Percentiles rank a stretch among this genome's conserved stretches.
Conservation (phyloP, 2,888 invertebrate species). For the Melieria picta region DNA sequence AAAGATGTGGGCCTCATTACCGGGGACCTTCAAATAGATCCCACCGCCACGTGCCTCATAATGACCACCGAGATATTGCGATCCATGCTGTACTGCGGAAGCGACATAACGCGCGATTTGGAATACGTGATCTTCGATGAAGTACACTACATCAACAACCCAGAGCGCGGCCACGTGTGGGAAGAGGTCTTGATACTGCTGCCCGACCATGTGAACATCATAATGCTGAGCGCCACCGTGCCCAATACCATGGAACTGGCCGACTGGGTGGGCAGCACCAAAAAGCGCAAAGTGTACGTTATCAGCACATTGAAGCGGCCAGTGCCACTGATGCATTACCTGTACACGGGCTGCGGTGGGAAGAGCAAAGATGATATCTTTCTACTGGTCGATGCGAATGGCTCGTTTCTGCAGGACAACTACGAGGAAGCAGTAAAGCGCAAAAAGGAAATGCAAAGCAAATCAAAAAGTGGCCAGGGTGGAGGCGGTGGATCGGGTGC, state of each 20-base stretch:
- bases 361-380: conserved; percentile 76
- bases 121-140: conserved; percentile 99
- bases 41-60: conserved; percentile 92
- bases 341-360: conserved; percentile 85
- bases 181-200: conserved; percentile 97
- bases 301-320: conserved; percentile 93
- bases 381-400: conserved; percentile 81
- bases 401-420: conserved; percentile 74
- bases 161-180: conserved; percentile 98
- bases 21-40: conserved; percentile 95
- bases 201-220: conserved; percentile 93
- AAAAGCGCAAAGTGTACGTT: conserved; percentile 89
- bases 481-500: conserved; percentile 37
- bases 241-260: conserved; percentile 97
- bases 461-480: conserved; percentile 47
- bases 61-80: conserved; percentile 99
- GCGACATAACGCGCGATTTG: conserved; percentile 92
- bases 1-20: conserved; percentile 93
- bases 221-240: conserved; percentile 97
- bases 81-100: conserved; percentile 96
- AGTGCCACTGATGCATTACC: conserved; percentile 93
- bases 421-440: conserved; percentile 71
- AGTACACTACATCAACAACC: conserved; percentile 98
- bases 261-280: conserved; percentile 89
- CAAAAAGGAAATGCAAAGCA: conserved; percentile 63